Base-by-base conservation (phyloP, 2,888 invertebrate genomes). In the Agriopis aurantiaria region DNA sequence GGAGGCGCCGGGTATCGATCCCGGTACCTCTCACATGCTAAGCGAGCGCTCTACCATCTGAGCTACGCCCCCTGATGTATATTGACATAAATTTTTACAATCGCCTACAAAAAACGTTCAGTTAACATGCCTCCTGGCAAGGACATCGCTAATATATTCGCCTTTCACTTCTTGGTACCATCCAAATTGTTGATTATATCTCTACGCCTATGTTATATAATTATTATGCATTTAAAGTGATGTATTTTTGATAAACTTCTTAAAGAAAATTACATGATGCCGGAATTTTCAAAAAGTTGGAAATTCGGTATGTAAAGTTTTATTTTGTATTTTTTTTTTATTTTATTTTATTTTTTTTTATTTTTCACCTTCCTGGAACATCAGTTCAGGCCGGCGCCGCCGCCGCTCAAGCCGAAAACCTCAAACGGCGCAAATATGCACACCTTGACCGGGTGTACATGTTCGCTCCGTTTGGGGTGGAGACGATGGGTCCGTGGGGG, bases 31-130 rank as follows among this genome's bases (percentile, higher is more conserved):
- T 93, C 92, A 87, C 93, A 93, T 93, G 92, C 93, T 93, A 94
- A 94, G 93, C 93, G 94, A 94, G 93, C 94, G 93, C 93, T 94
- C 93, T 94, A 94, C 94, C 93, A 93, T 94, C 94, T 93, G 94
- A 94, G 93, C 94, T 94, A 94, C 94, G 93, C 93, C 93, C 92
- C 92, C 93, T 33, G 62, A 61, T 79, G 51, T 48, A 51, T 1
- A 48, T 41, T 9, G 5, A 14, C 12, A 8, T 11, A 2, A 53
- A 52, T 17, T 23, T 8, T 5, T 8, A 8, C 11, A 7, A 62
- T 9, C 51, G n/a, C 3, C 45, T n/a, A 7, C 12, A 14, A 23
- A 17, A 49, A 40, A n/a, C 49, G 17, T 59, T 40, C 40, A 10
- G 11, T 33, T 23, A 48, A 17, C 59, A 17, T 46, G 46, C 55